Base-by-base conservation (phyloP, 2,888 invertebrate genomes). In the Willowsia nigromaculata region DNA sequence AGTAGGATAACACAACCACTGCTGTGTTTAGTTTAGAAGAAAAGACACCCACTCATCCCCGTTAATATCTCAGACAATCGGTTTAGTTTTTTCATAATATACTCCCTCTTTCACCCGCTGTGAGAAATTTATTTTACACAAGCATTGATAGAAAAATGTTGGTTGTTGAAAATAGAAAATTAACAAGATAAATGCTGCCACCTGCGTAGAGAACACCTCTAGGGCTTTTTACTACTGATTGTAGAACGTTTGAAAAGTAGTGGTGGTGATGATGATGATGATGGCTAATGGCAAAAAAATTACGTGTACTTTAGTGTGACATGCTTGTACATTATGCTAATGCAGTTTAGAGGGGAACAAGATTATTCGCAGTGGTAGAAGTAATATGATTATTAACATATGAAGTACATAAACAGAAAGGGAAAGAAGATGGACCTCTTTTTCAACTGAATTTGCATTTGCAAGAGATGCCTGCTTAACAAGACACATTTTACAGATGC, bases 101-200 rank as follows among this genome's bases (percentile, higher is more conserved):
- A 47, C 50, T 27, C 15, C 71, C 11, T 25, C 13, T 18, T 47
- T 50, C 50, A 2, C 88, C 82, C 27, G 88, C 88, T 88, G 88
- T 62, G 88, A 7, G 37, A 88, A 88, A 88, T 88, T 11, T 13
- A 6, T 47, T 82, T 59, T 59, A 37, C 71, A 62, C 37, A 68
- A 59, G n/a, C 30, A 82, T 22, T 25, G 27, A 62, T 15, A n/a
- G 81, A 65, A 80, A 86, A 87, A 81, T 71, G 43, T 5, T 62
- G 40, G 40, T 25, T 82, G 82, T 50, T 88, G 82, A 82, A 88
- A 74, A 88, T 76, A 88, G 74, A 88, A 82, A 88, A 88, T 71
- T 76, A 81, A 82, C 81, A 62, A 62, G 82, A 82, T 88, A 82
- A 81, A 53, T 85, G 22, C 56, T 62, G 47, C 88, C 88, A 88